phyloP scores from a whole-genome alignment of 2,888 invertebrate species.

The Ectobius pallidus region DNA sequence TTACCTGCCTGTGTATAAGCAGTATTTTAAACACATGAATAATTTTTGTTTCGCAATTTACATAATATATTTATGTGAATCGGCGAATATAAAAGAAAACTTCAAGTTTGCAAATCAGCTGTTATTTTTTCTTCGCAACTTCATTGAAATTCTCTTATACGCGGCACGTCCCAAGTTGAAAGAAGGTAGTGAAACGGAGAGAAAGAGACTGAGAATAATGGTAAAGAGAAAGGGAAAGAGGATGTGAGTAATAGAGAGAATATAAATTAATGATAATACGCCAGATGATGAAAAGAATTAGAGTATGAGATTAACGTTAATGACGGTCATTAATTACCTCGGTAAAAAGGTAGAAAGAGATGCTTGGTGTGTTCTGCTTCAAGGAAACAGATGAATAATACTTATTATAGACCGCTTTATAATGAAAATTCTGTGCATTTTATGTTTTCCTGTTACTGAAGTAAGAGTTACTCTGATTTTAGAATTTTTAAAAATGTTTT shows the following conservation, averaged over 20 bases:
- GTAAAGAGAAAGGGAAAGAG: not conserved
- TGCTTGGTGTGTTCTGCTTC: not conserved
- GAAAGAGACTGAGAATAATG: not conserved
- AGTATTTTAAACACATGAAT: too few species aligned
- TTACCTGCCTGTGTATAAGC: not conserved
- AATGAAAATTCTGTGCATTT: too few species aligned
- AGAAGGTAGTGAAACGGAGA: not conserved
- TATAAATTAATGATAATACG: not conserved
- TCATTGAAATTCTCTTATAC: slow-evolving; percentile 13
- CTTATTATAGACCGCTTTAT: too few species aligned
- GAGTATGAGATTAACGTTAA: not conserved
- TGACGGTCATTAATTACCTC: not conserved
- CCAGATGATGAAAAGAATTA: not conserved
- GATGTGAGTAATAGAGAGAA: not conserved
- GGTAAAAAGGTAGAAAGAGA: not conserved
- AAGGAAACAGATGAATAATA: too few species aligned
- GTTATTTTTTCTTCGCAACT: not conserved
- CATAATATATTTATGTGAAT: slow-evolving; percentile 13
- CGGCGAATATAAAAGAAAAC: slow-evolving; percentile 14
- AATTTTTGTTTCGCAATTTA: not conserved
- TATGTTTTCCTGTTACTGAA: too few species aligned
- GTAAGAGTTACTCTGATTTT: too few species aligned
- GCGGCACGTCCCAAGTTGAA: not conserved
- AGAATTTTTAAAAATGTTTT: too few species aligned
- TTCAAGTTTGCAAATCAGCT: slow-evolving; percentile 5